Percentiles rank a stretch among this genome's conserved stretches.
Conservation (phyloP, 2,888 invertebrate genomes). For the Nomada hirtipes region DNA sequence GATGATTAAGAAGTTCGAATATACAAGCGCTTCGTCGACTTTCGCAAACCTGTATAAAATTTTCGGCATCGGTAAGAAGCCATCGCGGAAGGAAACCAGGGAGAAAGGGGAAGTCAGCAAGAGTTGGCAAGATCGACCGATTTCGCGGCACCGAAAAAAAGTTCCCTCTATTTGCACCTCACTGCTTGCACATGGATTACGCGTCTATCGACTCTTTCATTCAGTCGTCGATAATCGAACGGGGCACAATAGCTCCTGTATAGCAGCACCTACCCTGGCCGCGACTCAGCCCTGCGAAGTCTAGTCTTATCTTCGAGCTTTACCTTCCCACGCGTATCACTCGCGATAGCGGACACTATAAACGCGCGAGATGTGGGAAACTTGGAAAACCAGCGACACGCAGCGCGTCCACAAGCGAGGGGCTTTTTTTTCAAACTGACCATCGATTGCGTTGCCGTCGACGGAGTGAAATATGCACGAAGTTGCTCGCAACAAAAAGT, state of each 20-base stretch:
- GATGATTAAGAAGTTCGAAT: no score
- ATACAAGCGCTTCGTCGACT: no score
- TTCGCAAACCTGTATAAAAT: no score
- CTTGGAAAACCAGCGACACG: slow-evolving; percentile 28
- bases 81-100: slow-evolving; percentile 1
- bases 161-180: slow-evolving; percentile 44
- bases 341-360: slow-evolving; percentile 58
- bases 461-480: no score
- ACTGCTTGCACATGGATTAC: slow-evolving; percentile 60
- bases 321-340: slow-evolving; percentile 72
- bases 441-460: slow-evolving; percentile 1
- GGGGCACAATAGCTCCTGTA: slow-evolving; percentile 65
- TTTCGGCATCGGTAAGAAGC: neutral
- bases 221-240: slow-evolving; percentile 57
- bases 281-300: slow-evolving; percentile 62
- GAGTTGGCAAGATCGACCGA: neutral
- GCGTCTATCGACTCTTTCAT: slow-evolving; percentile 66
- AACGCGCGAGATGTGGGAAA: slow-evolving; percentile 44
- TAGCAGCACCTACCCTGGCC: slow-evolving; percentile 60
- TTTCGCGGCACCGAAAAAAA: slow-evolving; percentile 39
- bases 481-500: neutral
- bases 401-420: neutral
- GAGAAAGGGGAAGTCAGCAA: neutral
- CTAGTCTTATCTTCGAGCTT: slow-evolving; percentile 65
- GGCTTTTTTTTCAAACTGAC: slow-evolving; percentile 18